phyloP scores from a whole-genome alignment of 2,113 vertebrate genomes.

The Psittacara wagleri region DNA sequence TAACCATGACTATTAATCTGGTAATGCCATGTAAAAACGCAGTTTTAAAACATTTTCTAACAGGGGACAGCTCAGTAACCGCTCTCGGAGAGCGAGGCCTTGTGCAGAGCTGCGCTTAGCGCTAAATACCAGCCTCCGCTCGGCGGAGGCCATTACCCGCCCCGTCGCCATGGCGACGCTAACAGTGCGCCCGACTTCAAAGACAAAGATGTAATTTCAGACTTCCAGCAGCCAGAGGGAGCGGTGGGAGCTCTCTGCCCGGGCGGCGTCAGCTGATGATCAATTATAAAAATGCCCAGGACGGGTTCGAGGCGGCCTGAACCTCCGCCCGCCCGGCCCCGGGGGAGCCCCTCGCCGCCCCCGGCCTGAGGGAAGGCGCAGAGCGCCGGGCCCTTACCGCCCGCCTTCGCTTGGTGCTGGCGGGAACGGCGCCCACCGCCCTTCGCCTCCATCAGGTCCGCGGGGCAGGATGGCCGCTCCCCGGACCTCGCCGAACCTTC shows the following conservation, averaged over 20 bases:
- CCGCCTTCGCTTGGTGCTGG: not conserved
- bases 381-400: not conserved
- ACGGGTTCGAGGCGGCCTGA: constrained; percentile 72
- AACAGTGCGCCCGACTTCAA: constrained; percentile 88
- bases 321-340: constrained; percentile 23
- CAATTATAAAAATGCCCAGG: constrained; percentile 85
- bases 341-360: not conserved
- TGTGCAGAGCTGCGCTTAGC: constrained; percentile 68
- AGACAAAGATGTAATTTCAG: constrained; percentile 97
- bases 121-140: constrained; percentile 75
- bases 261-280: constrained; percentile 77
- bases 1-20: constrained; percentile 79
- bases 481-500: not conserved
- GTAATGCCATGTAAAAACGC: constrained; percentile 72
- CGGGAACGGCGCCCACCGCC: constrained; percentile 7
- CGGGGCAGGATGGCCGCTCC: not conserved
- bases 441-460: not conserved
- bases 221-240: constrained; percentile 94
- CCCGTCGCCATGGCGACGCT: constrained; percentile 90
- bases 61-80: constrained; percentile 67
- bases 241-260: constrained; percentile 81
- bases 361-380: not conserved
- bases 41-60: constrained; percentile 75
- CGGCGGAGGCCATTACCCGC: constrained; percentile 81
- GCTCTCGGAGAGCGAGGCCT: constrained; percentile 74